Conservation (phyloP, 30 jellyfish, hydroid and myxozoan species). For the Mastigias papua region DNA sequence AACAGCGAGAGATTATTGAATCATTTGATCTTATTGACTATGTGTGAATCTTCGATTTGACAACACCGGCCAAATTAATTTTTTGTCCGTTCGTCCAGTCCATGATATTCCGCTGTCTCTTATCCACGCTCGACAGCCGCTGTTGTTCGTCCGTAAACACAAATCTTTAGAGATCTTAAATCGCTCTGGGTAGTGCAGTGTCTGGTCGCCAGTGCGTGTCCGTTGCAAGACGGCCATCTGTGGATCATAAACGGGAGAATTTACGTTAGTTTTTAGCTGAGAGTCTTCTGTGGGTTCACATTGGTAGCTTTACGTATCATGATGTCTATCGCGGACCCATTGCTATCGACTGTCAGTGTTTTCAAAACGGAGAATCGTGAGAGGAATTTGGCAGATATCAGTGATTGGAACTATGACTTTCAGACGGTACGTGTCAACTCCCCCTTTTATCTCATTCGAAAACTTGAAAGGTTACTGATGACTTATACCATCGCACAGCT, state of each 20-base stretch:
- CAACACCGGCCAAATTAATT: background rate
- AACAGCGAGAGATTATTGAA: background rate
- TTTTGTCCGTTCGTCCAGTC: background rate
- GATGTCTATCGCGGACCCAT: conserved; percentile 92
- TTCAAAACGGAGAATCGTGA: conserved; percentile 70
- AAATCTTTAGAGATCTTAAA: conserved; percentile 50
- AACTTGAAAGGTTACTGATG: background rate
- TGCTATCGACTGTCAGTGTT: conserved; percentile 73
- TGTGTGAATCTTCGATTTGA: conserved; percentile 31
- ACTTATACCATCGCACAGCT: background rate
- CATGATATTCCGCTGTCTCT: conserved; percentile 1
- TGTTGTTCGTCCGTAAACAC: conserved; percentile 22
- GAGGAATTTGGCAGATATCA: conserved; percentile 68
- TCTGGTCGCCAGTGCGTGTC: conserved; percentile 11
- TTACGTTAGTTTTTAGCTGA: background rate
- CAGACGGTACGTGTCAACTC: conserved; percentile 91
- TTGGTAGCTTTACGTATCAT: conserved; percentile 37
- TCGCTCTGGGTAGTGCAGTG: conserved; percentile 56
- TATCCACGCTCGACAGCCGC: background rate
- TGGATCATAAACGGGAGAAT: conserved; percentile 35
- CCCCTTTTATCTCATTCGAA: conserved; percentile 17
- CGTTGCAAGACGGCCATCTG: conserved; percentile 57
- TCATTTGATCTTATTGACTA: conserved; percentile 42
- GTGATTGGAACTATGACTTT: conserved; percentile 93
- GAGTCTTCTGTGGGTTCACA: conserved; percentile 38